Percentiles rank a stretch among this genome's conserved stretches.
Conservation (phyloP, 2,113 vertebrate species). For the Megaceryle maxima region DNA sequence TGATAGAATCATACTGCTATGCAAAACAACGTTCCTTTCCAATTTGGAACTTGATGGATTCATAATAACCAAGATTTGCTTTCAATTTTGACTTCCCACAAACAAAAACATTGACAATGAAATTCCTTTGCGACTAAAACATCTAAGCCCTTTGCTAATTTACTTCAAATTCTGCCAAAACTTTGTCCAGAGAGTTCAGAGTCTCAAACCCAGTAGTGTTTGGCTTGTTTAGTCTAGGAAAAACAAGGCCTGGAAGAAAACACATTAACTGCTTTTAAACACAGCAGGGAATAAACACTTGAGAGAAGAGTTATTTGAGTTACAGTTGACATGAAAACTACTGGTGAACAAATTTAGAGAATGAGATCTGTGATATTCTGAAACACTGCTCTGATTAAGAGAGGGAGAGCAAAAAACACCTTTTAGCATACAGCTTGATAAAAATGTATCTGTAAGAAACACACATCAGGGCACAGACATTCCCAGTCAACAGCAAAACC, state of each 20-base stretch:
- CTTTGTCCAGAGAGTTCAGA: background rate
- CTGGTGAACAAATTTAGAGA: background rate
- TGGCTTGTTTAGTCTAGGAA: conserved; percentile 20
- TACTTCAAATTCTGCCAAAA: background rate
- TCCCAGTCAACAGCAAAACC: background rate
- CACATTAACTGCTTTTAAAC: background rate
- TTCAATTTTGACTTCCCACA: background rate
- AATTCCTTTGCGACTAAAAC: background rate
- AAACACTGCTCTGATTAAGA: background rate
- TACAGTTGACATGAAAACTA: background rate
- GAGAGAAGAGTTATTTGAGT: background rate
- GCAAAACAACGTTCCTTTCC: background rate
- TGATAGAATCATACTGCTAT: background rate
- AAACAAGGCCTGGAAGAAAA: conserved; percentile 2
- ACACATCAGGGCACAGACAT: background rate
- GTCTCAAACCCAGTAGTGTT: background rate
- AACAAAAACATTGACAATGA: background rate
- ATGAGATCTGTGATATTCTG: background rate
- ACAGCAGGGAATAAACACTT: conserved; percentile 24
- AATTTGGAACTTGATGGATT: background rate
- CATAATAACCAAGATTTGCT: background rate
- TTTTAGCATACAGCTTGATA: background rate
- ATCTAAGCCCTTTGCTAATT: background rate
- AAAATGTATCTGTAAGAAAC: background rate
- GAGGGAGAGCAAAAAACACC: background rate